Base-by-base conservation (phyloP, 2,113 vertebrate species). In the Aspiorhynchus laticeps region DNA sequence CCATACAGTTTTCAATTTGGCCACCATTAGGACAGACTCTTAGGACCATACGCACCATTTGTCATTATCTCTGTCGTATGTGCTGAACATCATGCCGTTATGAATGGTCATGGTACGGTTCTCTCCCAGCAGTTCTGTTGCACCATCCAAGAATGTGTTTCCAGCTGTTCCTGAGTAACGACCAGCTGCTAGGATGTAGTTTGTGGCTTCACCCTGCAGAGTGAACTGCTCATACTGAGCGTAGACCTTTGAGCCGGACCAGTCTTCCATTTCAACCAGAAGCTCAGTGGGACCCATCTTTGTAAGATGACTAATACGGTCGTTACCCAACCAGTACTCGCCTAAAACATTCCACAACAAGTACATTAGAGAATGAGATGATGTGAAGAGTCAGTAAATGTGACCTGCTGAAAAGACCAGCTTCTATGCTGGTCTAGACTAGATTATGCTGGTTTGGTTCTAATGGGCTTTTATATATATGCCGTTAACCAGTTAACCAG, bases 101-200 rank as follows among this genome's bases (percentile, higher is more conserved):
- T 99, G 98, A 71, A 98, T 95, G 38, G 98, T 99, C 98, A 99
- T 99, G 28, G 98, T 99, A 77, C 96, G 95, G 92, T 99, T 99
- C 82, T 95, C 95, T 15, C 97, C 98, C 11, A 90, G 83, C 46
- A 99, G 26, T 31, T 96, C 94, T 8, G 91, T 93, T 0, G 97
- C 96, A 8, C 98, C 98, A 0, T 97, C 96, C 91, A 99, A 89
- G 1, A 99, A 93, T 0, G 95, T 90, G 0, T 99, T 97, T 33
- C 98, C 98, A 0, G 97, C 98, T 0, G 91, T 98, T 3, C 98
- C 98, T 12, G 91, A 94, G 89, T 99, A 99, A 12, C 95, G 94
- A 21, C 69, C 93, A 43, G 97, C 93, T 0, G 97, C 95, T 38
- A 99, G 26, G 0, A 97, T 92, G 48, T 98, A 99, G 51, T 96